A percentile compares a stretch with the other conserved stretches of the same genome.
These are phyloP conservation scores for Melieria crassipennis DNA, from an alignment of 2,888 invertebrate species.

Conservation along the genomic window DNA sequence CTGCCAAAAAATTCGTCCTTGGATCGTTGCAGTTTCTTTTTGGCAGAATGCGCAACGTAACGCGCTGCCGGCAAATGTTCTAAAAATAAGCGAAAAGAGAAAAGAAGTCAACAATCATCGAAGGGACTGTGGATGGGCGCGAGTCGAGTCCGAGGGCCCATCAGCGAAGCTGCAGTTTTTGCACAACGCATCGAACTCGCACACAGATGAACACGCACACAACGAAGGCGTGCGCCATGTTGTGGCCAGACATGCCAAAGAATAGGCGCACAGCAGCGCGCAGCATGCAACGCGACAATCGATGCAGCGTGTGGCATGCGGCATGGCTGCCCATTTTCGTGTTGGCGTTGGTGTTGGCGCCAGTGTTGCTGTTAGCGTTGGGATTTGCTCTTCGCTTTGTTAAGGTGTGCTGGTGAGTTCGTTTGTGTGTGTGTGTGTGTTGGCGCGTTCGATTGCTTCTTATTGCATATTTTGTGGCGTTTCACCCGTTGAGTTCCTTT, in stretches of 20 bases:
- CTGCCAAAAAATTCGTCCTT: slow-evolving; percentile 64
- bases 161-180: too few relatives aligned
- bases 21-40: slow-evolving; percentile 64
- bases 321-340: slow-evolving; percentile 1
- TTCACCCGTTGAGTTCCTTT: slow-evolving; percentile 9
- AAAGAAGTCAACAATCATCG: slow-evolving; percentile 27
- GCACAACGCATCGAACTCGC: not conserved
- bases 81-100: slow-evolving; percentile 59
- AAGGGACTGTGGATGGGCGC: slow-evolving; percentile 13
- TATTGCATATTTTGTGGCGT: slow-evolving; percentile 50
- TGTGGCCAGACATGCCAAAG: slow-evolving; percentile 29
- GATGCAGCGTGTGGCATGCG: not conserved
- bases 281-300: slow-evolving; percentile 7
- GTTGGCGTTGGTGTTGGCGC: slow-evolving; percentile 6
- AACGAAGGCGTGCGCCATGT: slow-evolving; percentile 26
- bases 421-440: slow-evolving; percentile 11
- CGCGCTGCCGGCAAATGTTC: slow-evolving; percentile 45
- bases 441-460: slow-evolving; percentile 36
- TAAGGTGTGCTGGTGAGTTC: not conserved
- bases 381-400: not conserved
- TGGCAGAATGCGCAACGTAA: slow-evolving; percentile 45
- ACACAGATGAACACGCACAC: not conserved
- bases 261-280: slow-evolving; percentile 33
- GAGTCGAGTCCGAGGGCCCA: too few relatives aligned
- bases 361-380: slow-evolving; percentile 2